phyloP scores from a whole-genome alignment of 2,797 vertebrate species.

The Manis pentadactyla region DNA sequence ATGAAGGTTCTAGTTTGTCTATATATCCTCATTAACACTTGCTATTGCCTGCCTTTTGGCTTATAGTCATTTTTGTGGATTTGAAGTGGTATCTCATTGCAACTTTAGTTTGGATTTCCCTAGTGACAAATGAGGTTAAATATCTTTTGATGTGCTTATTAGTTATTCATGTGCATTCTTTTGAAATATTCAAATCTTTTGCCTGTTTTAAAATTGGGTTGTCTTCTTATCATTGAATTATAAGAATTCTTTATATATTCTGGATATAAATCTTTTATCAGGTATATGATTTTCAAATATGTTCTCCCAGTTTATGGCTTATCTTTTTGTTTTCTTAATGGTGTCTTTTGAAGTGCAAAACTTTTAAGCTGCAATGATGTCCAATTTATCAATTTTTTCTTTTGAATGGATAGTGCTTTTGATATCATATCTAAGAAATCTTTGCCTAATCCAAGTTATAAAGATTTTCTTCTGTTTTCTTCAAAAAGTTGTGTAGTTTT shows the following conservation, averaged over 20 bases:
- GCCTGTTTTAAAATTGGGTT: not conserved
- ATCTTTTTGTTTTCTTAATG: not conserved
- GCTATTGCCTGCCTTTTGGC: not conserved
- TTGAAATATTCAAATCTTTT: not conserved
- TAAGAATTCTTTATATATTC: not conserved
- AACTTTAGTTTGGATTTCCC: constrained; percentile 16
- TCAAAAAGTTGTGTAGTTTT: constrained; percentile 13
- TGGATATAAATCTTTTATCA: not conserved
- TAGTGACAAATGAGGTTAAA: not conserved
- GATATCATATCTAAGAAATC: constrained; percentile 21
- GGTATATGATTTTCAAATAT: not conserved
- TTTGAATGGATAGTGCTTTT: not conserved
- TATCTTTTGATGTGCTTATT: constrained; percentile 17
- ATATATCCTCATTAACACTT: not conserved
- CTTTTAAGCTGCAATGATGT: not conserved
- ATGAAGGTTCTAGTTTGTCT: not conserved
- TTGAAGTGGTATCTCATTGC: not conserved
- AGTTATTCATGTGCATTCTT: not conserved
- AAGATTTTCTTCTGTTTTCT: not conserved
- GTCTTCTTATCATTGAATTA: not conserved
- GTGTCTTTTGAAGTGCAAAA: constrained; percentile 25
- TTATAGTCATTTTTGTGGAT: not conserved
- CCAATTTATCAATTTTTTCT: constrained; percentile 18
- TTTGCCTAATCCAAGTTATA: not conserved
- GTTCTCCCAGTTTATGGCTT: not conserved